Evolutionary conservation across 1,140 invertebrate species (phyloP).

Genomic region (Aleiodes sp.): DNA sequence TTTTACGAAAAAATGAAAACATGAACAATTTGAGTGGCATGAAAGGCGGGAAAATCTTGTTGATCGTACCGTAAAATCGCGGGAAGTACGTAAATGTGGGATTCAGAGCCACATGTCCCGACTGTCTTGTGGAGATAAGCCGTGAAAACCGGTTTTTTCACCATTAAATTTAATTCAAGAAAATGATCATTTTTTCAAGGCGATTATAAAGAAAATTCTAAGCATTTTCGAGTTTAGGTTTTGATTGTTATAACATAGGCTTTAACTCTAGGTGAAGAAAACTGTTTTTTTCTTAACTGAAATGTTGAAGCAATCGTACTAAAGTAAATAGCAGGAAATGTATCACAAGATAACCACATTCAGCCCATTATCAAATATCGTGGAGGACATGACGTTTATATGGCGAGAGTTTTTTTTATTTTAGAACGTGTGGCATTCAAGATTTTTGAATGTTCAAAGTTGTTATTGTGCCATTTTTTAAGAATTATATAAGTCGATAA

Average conservation of each 20-base stretch:
- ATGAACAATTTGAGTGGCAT: background rate
- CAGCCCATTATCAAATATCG: background rate
- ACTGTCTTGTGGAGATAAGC: slow-evolving; percentile 3
- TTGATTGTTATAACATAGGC: no score
- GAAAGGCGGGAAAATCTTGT: background rate
- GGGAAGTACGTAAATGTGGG: background rate
- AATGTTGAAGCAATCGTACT: no score
- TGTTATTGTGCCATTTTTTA: no score
- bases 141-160: background rate
- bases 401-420: no score
- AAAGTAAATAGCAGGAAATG: background rate
- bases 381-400: background rate
- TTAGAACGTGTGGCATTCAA: no score
- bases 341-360: background rate
- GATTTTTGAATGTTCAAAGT: no score
- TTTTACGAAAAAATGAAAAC: no score
- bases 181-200: background rate
- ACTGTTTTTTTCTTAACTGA: background rate
- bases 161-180: background rate
- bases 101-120: background rate
- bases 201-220: background rate
- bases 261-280: background rate
- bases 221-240: background rate
- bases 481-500: no score
- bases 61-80: background rate